These are phyloP conservation scores for Epinephelus cyanopodus DNA, from an alignment of 2,113 vertebrate species.

Conservation along the genomic window DNA sequence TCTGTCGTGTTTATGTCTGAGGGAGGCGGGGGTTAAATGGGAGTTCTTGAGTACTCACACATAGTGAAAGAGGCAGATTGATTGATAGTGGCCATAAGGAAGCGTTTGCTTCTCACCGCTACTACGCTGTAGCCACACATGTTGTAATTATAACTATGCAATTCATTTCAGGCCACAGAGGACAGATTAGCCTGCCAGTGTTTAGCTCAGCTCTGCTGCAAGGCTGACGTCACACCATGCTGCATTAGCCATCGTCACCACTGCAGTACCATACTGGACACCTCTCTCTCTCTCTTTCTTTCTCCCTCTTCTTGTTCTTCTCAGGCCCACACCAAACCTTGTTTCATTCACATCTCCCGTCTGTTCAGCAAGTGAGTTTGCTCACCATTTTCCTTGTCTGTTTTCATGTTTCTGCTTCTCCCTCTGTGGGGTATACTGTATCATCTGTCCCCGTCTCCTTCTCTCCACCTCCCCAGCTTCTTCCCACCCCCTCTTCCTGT, in stretches of 20 bases:
- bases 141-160: conserved; percentile 67
- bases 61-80: conserved; percentile 33
- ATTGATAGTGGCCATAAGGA: conserved; percentile 42
- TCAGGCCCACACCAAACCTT: conserved; percentile 17
- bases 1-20: background rate
- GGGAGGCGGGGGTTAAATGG: conserved; percentile 1
- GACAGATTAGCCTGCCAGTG: conserved; percentile 77
- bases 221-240: conserved; percentile 82
- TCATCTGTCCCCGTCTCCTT: conserved; percentile 54
- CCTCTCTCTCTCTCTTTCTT: conserved; percentile 28
- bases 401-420: conserved; percentile 47
- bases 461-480: conserved; percentile 54
- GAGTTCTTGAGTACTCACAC: background rate
- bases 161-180: conserved; percentile 76
- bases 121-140: conserved; percentile 29
- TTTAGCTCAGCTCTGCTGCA: conserved; percentile 78
- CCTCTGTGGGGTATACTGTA: conserved; percentile 38
- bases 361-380: conserved; percentile 18
- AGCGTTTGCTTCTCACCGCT: conserved; percentile 41
- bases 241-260: conserved; percentile 79
- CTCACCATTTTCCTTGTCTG: conserved; percentile 29
- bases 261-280: conserved; percentile 71
- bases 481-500: conserved; percentile 62
- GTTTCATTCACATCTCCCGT: conserved; percentile 23
- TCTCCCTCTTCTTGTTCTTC: conserved; percentile 17